phyloP scores from a whole-genome alignment of 2,888 invertebrate species.

The Nysson spinosus region DNA sequence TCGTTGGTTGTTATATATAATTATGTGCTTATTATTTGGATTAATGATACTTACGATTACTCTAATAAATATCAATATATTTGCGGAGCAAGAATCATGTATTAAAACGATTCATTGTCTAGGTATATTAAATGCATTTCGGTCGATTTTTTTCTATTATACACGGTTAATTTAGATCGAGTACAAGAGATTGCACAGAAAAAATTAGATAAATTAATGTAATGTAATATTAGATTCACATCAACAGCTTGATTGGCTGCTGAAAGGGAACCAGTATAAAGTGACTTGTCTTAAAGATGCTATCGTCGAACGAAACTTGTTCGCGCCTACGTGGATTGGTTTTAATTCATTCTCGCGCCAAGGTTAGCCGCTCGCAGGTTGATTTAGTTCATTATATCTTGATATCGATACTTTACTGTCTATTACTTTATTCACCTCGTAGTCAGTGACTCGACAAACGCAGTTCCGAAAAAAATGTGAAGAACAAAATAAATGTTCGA shows the following conservation, averaged over 20 bases:
- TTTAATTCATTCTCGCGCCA: conserved; percentile 42
- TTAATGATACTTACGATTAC: too few relatives aligned
- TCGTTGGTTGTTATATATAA: too few relatives aligned
- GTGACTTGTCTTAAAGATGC: conserved; percentile 9
- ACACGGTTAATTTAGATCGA: too few relatives aligned
- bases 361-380: conserved; percentile 20
- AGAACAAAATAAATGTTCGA: not conserved
- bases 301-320: conserved; percentile 19
- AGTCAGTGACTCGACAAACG: not conserved
- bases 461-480: not conserved
- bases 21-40: too few relatives aligned
- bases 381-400: conserved; percentile 11
- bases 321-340: conserved; percentile 21
- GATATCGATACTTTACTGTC: conserved; percentile 19
- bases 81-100: too few relatives aligned
- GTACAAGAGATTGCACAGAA: too few relatives aligned
- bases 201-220: too few relatives aligned
- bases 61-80: too few relatives aligned
- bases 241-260: conserved; percentile 14
- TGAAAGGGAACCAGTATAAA: conserved; percentile 11
- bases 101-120: too few relatives aligned
- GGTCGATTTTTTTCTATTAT: too few relatives aligned
- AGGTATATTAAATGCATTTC: too few relatives aligned
- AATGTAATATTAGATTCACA: conserved; percentile 23
- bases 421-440: conserved; percentile 6